A percentile compares a stretch with the other conserved stretches of the same genome.
Evolutionary conservation across 2,888 invertebrate genomes (phyloP).

Genomic region (Tenthredo livida): DNA sequence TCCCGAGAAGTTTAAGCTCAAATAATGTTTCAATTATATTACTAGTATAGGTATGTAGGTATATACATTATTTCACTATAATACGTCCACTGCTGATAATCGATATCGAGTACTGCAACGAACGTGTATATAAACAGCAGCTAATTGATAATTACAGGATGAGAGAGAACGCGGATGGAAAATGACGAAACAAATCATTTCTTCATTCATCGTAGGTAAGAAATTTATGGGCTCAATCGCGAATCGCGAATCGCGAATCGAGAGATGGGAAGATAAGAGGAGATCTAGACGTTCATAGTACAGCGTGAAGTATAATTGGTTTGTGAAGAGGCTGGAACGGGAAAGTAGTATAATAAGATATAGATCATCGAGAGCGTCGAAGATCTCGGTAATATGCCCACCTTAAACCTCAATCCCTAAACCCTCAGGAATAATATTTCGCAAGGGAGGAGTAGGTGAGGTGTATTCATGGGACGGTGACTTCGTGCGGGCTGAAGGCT

Average conservation of each 20-base stretch:
- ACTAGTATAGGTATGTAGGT: neutral
- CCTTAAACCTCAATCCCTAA: conserved; percentile 23
- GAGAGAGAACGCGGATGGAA: neutral
- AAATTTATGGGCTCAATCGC: conserved; percentile 2
- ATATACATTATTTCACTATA: neutral
- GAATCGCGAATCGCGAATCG: neutral
- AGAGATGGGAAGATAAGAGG: neutral
- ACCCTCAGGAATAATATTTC: conserved; percentile 46
- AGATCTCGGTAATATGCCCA: conserved; percentile 31
- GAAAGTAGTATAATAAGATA: neutral
- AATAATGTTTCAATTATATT: conserved; percentile 50
- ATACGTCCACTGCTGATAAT: neutral
- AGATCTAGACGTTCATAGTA: neutral
- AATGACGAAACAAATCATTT: neutral
- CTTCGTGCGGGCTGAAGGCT: conserved; percentile 13
- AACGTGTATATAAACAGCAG: neutral
- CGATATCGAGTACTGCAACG: neutral
- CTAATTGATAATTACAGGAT: neutral
- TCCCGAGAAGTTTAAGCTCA: conserved; percentile 39
- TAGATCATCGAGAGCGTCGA: conserved; percentile 17
- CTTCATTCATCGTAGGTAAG: neutral
- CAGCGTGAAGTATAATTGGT: conserved; percentile 38
- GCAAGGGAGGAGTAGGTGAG: neutral
- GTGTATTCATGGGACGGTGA: conserved; percentile 25
- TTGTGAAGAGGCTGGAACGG: conserved; percentile 4